Evolutionary conservation across 2,797 vertebrate genomes (phyloP).

Genomic region (Siniperca obscura): DNA sequence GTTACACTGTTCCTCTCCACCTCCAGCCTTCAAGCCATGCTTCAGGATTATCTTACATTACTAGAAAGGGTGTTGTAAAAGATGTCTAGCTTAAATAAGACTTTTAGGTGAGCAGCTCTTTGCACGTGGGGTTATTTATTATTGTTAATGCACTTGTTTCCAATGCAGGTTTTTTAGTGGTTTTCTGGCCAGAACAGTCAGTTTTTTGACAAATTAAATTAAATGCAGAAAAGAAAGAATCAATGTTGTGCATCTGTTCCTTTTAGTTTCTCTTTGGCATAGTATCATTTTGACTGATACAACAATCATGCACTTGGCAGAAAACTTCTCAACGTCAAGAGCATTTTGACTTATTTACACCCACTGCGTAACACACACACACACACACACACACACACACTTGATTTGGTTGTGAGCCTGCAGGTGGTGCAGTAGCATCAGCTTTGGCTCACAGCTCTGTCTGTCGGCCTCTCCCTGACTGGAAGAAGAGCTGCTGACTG

Average conservation of each 20-base stretch:
- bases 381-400: constrained; percentile 8
- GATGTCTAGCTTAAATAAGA: constrained; percentile 45
- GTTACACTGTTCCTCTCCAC: constrained; percentile 49
- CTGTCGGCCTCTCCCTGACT: constrained; percentile 70
- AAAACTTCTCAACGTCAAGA: constrained; percentile 37
- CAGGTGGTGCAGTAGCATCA: constrained; percentile 88
- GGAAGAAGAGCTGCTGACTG: constrained; percentile 81
- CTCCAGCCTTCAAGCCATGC: constrained; percentile 32
- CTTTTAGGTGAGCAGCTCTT: constrained; percentile 8
- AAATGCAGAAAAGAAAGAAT: not conserved
- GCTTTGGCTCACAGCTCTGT: constrained; percentile 72
- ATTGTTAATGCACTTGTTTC: constrained; percentile 5
- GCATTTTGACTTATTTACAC: constrained; percentile 32
- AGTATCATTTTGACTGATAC: not conserved
- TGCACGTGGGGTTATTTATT: constrained; percentile 13
- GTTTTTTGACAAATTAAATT: not conserved
- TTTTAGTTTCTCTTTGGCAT: not conserved
- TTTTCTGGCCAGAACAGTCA: not conserved
- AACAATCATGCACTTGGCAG: not conserved
- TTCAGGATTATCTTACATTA: constrained; percentile 65
- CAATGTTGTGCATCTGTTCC: not conserved
- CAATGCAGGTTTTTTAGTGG: not conserved
- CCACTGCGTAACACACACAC: constrained; percentile 4
- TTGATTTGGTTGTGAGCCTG: constrained; percentile 76
- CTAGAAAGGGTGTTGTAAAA: constrained; percentile 55